Evolutionary conservation across 2,797 vertebrate genomes (phyloP).

Genomic region (Rhynchonycteris naso): DNA sequence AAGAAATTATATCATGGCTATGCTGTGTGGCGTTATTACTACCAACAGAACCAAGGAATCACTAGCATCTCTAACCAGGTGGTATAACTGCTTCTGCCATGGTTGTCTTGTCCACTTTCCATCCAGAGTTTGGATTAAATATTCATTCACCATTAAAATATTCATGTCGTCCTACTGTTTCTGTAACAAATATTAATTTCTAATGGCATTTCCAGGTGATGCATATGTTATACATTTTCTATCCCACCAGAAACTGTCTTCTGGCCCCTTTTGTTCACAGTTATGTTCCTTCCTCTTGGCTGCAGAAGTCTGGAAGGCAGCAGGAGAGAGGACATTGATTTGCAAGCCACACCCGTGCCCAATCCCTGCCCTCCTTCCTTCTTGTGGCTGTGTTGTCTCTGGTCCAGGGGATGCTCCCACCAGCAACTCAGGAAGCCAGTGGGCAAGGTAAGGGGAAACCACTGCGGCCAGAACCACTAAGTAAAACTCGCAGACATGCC

Average conservation of each 20-base stretch:
- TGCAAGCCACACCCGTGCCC: conserved; percentile 12
- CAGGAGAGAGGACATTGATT: conserved; percentile 64
- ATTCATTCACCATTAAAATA: conserved; percentile 89
- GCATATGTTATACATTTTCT: conserved; percentile 83
- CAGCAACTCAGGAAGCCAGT: conserved; percentile 83
- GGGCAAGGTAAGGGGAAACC: conserved; percentile 71
- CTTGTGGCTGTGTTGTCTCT: conserved; percentile 71
- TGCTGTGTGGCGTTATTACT: conserved; percentile 79
- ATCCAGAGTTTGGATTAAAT: conserved; percentile 88
- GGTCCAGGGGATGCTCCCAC: conserved; percentile 78
- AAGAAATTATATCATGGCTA: conserved; percentile 81
- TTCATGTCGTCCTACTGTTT: conserved; percentile 87
- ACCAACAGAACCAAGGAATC: conserved; percentile 83
- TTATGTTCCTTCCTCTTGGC: conserved; percentile 40
- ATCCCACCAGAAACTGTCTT: conserved; percentile 79
- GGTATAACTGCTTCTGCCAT: conserved; percentile 36
- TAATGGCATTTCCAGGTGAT: conserved; percentile 88
- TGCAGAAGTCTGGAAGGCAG: conserved; percentile 37
- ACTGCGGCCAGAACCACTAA: conserved; percentile 80
- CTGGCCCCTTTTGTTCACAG: conserved; percentile 68
- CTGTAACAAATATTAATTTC: conserved; percentile 89
- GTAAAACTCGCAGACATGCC: conserved; percentile 85
- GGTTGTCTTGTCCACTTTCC: conserved; percentile 84
- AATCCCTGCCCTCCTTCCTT: conserved; percentile 33
- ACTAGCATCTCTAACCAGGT: conserved; percentile 74